Percentiles rank a stretch among this genome's conserved stretches.
Conservation (phyloP, 2,888 invertebrate genomes). For the Quadroppia sp. region DNA sequence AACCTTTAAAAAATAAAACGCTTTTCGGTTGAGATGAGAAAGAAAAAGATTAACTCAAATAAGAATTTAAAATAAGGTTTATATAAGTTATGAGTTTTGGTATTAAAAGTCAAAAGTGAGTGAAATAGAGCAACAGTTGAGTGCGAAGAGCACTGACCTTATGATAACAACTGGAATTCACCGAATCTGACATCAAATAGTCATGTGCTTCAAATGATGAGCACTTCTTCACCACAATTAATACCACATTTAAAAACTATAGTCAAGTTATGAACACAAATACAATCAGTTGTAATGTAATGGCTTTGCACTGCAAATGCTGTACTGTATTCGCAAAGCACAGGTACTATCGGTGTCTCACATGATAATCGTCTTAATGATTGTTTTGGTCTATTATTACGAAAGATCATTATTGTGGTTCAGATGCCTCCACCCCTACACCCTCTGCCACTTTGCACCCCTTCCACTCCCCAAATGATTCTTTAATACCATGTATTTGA, state of each 20-base stretch:
- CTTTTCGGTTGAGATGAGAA: too few relatives aligned
- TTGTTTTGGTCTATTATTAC: conserved; percentile 2
- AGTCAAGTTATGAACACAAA: neutral
- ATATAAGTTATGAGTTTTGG: conserved; percentile 15
- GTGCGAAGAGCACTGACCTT: conserved; percentile 14
- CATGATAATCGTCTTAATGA: conserved; percentile 1
- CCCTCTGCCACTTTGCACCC: conserved; percentile 17
- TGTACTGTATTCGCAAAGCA: neutral
- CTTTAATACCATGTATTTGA: conserved; percentile 12
- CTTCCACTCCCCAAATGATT: conserved; percentile 33
- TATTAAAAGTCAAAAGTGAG: neutral
- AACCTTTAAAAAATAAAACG: too few relatives aligned
- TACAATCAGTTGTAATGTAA: neutral
- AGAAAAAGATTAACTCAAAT: neutral
- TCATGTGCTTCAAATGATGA: neutral
- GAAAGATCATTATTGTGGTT: conserved; percentile 3
- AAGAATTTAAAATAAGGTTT: neutral
- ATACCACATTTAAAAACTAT: neutral
- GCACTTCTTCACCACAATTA: conserved; percentile 5
- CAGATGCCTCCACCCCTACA: conserved; percentile 15
- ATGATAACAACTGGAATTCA: conserved; percentile 16
- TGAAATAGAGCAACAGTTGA: neutral
- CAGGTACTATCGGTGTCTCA: neutral
- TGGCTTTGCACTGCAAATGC: neutral
- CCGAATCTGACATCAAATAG: conserved; percentile 9